Percentiles rank a stretch among this genome's conserved stretches.
phyloP scores from a whole-genome alignment of 1,140 invertebrate species.

The Penaeus japonicus region DNA sequence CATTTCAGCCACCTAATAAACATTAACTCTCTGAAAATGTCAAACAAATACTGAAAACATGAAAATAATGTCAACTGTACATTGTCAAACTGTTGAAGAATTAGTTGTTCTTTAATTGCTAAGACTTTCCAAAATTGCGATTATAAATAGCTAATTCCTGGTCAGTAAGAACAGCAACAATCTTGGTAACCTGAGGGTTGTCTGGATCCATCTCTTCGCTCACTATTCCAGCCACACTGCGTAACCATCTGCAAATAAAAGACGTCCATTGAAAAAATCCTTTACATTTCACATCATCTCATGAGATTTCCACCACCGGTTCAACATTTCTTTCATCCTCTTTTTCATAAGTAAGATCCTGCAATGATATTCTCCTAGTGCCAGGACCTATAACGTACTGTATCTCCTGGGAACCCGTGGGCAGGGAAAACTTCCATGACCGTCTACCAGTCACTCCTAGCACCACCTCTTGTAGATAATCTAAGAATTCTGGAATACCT shows the following conservation, averaged over 20 bases:
- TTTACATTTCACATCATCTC: not conserved
- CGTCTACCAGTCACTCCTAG: slow-evolving; percentile 29
- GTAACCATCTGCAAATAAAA: slow-evolving; percentile 17
- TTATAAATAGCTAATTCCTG: slow-evolving; percentile 34
- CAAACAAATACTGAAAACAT: too few species aligned
- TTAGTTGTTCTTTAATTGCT: too few species aligned
- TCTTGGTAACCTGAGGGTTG: slow-evolving; percentile 26
- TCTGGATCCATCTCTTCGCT: slow-evolving; percentile 21
- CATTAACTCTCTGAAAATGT: too few species aligned
- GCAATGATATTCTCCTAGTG: not conserved
- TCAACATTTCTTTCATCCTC: not conserved
- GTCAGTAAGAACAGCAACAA: slow-evolving; percentile 44
- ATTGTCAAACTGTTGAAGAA: too few species aligned
- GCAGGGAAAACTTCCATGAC: slow-evolving; percentile 28
- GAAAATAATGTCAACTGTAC: too few species aligned
- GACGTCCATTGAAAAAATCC: not conserved
- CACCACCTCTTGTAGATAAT: slow-evolving; percentile 4
- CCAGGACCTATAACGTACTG: slow-evolving; percentile 1
- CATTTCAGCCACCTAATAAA: too few species aligned
- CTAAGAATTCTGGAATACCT: slow-evolving; percentile 22
- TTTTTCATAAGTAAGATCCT: not conserved
- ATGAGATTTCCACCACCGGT: not conserved
- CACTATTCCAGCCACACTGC: slow-evolving; percentile 19
- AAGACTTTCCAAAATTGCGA: slow-evolving; percentile 22
- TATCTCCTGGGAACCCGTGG: slow-evolving; percentile 40